Conservation (phyloP, 1,140 invertebrate species). For the Coelopa frigida region DNA sequence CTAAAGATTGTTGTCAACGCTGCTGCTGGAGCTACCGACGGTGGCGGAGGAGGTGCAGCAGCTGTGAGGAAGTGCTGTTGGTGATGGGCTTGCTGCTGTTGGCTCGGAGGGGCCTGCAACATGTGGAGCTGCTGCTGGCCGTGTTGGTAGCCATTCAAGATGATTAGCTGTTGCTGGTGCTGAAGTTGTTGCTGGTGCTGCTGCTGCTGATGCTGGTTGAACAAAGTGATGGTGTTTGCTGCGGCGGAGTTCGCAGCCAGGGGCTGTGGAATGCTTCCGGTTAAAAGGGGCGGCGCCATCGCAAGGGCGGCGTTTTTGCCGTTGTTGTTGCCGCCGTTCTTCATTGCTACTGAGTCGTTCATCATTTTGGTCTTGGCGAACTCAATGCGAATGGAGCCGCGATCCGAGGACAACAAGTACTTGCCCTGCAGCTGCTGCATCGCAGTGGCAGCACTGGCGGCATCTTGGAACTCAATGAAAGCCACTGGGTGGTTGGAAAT, state of each 20-base stretch:
- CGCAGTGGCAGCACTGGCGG: constrained; percentile 80
- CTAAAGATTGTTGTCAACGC: constrained; percentile 11
- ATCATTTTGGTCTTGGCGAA: constrained; percentile 96
- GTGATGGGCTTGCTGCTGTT: background rate
- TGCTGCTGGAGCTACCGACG: background rate
- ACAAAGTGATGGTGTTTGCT: too few species aligned
- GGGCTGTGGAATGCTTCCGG: too few species aligned
- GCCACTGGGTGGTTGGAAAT: constrained; percentile 60
- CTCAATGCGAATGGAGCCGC: constrained; percentile 94
- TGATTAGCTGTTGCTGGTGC: constrained; percentile 21
- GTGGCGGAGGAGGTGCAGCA: background rate
- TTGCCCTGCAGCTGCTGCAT: constrained; percentile 89
- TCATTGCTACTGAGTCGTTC: constrained; percentile 20
- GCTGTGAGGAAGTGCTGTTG: too few species aligned
- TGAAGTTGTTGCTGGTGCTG: background rate
- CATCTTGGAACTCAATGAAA: constrained; percentile 94
- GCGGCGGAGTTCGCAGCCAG: too few species aligned
- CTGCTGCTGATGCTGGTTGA: background rate
- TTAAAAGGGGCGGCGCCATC: background rate
- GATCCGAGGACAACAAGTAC: constrained; percentile 88
- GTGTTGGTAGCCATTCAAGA: constrained; percentile 24
- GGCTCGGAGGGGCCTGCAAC: background rate
- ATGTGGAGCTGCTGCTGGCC: background rate
- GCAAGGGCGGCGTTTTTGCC: too few species aligned
- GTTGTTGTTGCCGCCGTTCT: background rate